Percentiles rank a stretch among this genome's conserved stretches.
These are phyloP conservation scores for Barbus barbus DNA, from an alignment of 2,113 vertebrate species.

Conservation along the genomic window DNA sequence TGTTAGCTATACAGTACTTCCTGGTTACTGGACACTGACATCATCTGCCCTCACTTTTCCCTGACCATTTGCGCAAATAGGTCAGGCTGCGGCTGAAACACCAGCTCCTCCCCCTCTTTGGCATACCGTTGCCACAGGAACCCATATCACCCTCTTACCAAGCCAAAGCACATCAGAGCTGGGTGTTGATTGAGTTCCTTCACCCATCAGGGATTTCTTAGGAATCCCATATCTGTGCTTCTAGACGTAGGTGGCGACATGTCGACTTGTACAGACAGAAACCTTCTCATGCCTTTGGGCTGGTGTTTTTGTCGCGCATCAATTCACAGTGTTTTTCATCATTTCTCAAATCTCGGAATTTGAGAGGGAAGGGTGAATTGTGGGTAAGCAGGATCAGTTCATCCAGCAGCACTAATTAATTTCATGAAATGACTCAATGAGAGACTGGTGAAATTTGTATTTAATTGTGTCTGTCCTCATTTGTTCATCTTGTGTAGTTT, in stretches of 20 bases:
- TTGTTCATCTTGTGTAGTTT: conserved; percentile 9
- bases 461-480: conserved; percentile 24
- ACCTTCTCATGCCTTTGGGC: neutral
- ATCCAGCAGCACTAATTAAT: conserved; percentile 15
- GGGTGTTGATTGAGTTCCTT: conserved; percentile 46
- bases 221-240: neutral
- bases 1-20: neutral
- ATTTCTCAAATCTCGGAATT: neutral
- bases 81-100: conserved; percentile 68
- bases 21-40: conserved; percentile 55
- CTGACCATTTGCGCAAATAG: conserved; percentile 66
- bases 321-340: conserved; percentile 9
- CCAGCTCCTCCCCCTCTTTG: conserved; percentile 29
- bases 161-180: neutral
- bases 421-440: conserved; percentile 16
- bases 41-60: conserved; percentile 51
- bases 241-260: neutral
- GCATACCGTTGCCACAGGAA: conserved; percentile 58
- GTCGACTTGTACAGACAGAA: conserved; percentile 9
- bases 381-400: conserved; percentile 15
- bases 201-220: conserved; percentile 29
- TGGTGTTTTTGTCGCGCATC: neutral
- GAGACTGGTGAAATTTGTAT: neutral
- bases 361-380: neutral
- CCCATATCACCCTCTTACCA: conserved; percentile 15